These are phyloP conservation scores for Brachyalestes nurse DNA, from an alignment of 2,797 vertebrate genomes.

Conservation along the genomic window DNA sequence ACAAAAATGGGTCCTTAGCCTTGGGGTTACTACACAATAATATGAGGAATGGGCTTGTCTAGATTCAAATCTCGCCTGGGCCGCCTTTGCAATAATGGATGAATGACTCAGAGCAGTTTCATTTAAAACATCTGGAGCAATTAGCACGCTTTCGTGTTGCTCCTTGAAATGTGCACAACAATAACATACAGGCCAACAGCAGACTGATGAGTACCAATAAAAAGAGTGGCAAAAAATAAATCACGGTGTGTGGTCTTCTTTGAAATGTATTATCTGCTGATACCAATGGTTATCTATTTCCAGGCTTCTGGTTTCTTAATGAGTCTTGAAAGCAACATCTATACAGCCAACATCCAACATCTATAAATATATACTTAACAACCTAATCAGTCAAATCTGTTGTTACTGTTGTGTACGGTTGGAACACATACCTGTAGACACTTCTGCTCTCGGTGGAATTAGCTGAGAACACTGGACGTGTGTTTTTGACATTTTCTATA, in stretches of 20 bases:
- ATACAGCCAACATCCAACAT: too few species aligned
- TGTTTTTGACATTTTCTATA: conserved; percentile 1
- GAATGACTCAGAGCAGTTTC: conserved; percentile 16
- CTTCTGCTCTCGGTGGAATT: not conserved
- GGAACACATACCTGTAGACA: not conserved
- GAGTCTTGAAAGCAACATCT: not conserved
- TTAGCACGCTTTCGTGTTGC: conserved; percentile 11
- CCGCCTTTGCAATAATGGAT: not conserved
- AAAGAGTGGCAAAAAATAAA: not conserved
- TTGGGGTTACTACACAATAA: conserved; percentile 2
- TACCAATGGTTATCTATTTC: not conserved
- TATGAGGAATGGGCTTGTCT: conserved; percentile 22
- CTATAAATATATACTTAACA: not conserved
- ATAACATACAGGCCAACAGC: not conserved
- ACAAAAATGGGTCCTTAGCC: conserved; percentile 30
- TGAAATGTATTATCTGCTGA: not conserved
- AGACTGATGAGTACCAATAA: not conserved
- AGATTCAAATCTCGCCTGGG: not conserved
- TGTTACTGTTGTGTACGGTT: not conserved
- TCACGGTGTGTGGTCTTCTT: not conserved
- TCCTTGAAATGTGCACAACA: conserved; percentile 8
- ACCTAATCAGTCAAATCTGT: not conserved
- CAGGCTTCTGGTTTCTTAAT: not conserved
- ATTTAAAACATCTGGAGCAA: conserved; percentile 24
- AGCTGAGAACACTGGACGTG: conserved; percentile 5